A percentile compares a stretch with the other conserved stretches of the same genome.
Evolutionary conservation across 2,888 invertebrate genomes (phyloP).

Genomic region (Campaea margaritaria): DNA sequence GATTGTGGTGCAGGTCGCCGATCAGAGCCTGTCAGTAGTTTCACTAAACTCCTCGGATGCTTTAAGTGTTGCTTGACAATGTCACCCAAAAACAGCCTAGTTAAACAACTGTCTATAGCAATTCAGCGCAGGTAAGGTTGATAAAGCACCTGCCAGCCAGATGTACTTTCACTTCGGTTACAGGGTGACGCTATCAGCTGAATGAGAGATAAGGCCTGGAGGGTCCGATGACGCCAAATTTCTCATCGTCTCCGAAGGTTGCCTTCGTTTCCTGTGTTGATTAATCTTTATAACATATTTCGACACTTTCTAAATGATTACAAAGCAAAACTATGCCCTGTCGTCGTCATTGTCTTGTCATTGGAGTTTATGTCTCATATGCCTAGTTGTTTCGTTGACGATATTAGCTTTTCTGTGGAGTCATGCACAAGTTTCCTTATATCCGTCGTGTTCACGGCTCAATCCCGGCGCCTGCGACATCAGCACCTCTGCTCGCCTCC

Average conservation of each 20-base stretch:
- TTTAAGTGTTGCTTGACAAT: neutral
- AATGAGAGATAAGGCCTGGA: conserved; percentile 26
- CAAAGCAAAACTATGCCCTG: too few relatives aligned
- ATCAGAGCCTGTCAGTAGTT: too few relatives aligned
- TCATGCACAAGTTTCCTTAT: conserved; percentile 2
- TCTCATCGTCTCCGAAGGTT: conserved; percentile 19
- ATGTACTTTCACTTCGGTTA: conserved; percentile 31
- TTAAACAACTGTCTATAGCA: conserved; percentile 9
- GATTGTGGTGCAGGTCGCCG: too few relatives aligned
- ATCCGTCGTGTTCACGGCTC: conserved; percentile 28
- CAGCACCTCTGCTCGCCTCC: conserved; percentile 32
- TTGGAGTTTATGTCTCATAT: too few relatives aligned
- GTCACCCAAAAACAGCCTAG: neutral
- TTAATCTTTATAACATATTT: conserved; percentile 4
- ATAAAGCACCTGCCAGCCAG: conserved; percentile 31
- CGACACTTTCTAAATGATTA: conserved; percentile 2
- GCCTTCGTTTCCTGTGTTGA: conserved; percentile 22
- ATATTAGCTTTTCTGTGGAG: neutral
- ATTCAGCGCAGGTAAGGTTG: conserved; percentile 3
- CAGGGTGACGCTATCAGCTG: conserved; percentile 28
- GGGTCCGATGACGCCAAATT: conserved; percentile 27
- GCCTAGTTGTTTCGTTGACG: neutral
- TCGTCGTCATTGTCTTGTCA: too few relatives aligned
- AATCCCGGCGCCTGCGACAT: conserved; percentile 28
- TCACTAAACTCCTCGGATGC: neutral